These are phyloP conservation scores for Odontocolon sp. DNA, from an alignment of 2,888 invertebrate genomes.

Conservation along the genomic window DNA sequence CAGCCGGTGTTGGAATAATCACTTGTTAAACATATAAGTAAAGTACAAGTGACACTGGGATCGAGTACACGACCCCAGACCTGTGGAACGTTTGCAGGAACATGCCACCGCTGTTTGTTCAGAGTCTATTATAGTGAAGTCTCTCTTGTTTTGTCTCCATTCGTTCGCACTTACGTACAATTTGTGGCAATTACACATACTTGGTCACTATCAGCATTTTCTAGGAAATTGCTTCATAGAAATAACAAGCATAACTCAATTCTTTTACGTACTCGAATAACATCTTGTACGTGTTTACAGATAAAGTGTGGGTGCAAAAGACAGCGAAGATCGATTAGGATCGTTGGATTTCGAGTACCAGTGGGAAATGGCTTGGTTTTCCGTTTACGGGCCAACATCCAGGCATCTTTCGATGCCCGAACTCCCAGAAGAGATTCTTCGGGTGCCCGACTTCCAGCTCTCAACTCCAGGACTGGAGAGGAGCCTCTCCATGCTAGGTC, in stretches of 20 bases:
- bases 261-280: neutral
- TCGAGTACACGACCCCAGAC: slow-evolving; percentile 27
- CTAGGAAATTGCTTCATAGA: slow-evolving; percentile 28
- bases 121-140: slow-evolving; percentile 62
- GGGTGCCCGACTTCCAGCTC: slow-evolving; percentile 14
- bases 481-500: slow-evolving; percentile 16
- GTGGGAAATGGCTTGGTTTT: neutral
- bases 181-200: slow-evolving; percentile 68
- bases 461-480: too few relatives aligned
- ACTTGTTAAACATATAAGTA: slow-evolving; percentile 62
- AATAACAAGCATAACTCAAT: neutral
- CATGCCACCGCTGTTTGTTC: slow-evolving; percentile 73
- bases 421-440: slow-evolving; percentile 55
- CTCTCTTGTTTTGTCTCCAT: slow-evolving; percentile 64
- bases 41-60: slow-evolving; percentile 23
- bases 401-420: slow-evolving; percentile 15
- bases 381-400: slow-evolving; percentile 22
- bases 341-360: neutral
- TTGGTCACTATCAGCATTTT: slow-evolving; percentile 10
- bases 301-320: neutral
- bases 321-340: slow-evolving; percentile 10
- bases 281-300: neutral
- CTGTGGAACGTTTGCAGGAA: slow-evolving; percentile 41
- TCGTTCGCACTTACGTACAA: slow-evolving; percentile 65
- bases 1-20: slow-evolving; percentile 60